These are phyloP conservation scores for Iguana delicatissima DNA, from an alignment of 2,797 vertebrate species.

Conservation along the genomic window DNA sequence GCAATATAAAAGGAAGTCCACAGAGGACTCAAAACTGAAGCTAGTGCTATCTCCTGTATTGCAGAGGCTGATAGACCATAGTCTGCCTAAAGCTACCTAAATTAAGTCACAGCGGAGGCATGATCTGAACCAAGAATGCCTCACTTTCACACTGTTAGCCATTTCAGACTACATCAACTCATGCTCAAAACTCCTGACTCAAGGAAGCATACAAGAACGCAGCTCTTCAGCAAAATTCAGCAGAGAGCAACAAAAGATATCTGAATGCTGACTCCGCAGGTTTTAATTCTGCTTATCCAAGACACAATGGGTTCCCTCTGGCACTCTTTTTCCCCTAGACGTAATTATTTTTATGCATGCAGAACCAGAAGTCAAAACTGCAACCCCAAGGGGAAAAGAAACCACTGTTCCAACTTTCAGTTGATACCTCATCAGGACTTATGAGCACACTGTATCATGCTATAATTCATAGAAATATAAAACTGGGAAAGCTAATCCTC, in stretches of 20 bases:
- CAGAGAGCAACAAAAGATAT: background rate
- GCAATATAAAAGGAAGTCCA: background rate
- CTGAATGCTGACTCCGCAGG: conserved; percentile 11
- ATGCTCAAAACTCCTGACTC: background rate
- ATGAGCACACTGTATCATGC: background rate
- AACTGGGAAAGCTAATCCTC: background rate
- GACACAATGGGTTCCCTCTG: conserved; percentile 4
- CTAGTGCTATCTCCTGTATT: background rate
- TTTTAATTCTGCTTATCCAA: conserved; percentile 29
- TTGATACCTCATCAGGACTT: conserved; percentile 6
- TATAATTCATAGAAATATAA: conserved; percentile 22
- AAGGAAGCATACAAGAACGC: background rate
- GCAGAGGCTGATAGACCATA: too few relatives aligned
- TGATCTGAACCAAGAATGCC: background rate
- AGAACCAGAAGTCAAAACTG: conserved; percentile 18
- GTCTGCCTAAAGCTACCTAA: background rate
- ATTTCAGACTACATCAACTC: background rate
- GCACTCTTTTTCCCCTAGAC: background rate
- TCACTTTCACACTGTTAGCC: background rate
- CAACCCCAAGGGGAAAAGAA: background rate
- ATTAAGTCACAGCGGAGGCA: background rate
- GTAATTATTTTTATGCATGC: conserved; percentile 31
- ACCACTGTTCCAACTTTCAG: background rate
- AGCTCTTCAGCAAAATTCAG: conserved; percentile 17
- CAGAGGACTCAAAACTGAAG: background rate